Evolutionary conservation across 2,888 invertebrate species (phyloP).

Genomic region (Ctenicera cuprea): DNA sequence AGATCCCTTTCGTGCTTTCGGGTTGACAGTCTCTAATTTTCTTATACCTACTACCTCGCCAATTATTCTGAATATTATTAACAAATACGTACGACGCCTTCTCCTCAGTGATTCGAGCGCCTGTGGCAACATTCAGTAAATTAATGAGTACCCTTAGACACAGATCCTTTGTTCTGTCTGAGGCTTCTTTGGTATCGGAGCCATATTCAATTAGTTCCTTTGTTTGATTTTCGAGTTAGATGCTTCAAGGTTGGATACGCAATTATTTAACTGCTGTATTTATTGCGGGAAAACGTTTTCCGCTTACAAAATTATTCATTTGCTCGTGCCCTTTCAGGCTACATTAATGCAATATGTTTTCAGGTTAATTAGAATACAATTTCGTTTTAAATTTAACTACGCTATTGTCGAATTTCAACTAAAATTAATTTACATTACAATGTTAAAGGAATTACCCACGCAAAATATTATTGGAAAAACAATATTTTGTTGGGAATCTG

Average conservation of each 20-base stretch:
- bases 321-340: conserved; percentile 7
- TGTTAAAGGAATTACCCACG: too few species aligned
- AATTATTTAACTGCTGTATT: conserved; percentile 47
- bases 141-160: conserved; percentile 62
- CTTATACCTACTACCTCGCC: conserved; percentile 38
- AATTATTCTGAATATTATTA: conserved; percentile 46
- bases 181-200: conserved; percentile 62
- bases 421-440: too few species aligned
- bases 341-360: conserved; percentile 17
- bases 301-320: conserved; percentile 30
- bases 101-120: conserved; percentile 56
- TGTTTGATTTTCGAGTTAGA: conserved; percentile 63
- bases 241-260: conserved; percentile 50
- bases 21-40: conserved; percentile 49
- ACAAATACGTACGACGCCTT: conserved; percentile 41
- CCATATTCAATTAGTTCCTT: conserved; percentile 67
- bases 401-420: too few species aligned
- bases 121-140: conserved; percentile 62
- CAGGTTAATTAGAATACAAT: conserved; percentile 28
- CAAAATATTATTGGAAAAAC: too few species aligned
- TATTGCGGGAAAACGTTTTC: conserved; percentile 38
- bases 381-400: background rate
- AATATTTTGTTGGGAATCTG: too few species aligned
- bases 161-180: conserved; percentile 62
- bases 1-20: conserved; percentile 17